Conservation (phyloP, 2,888 invertebrate species). For the Cheilosia urbana region DNA sequence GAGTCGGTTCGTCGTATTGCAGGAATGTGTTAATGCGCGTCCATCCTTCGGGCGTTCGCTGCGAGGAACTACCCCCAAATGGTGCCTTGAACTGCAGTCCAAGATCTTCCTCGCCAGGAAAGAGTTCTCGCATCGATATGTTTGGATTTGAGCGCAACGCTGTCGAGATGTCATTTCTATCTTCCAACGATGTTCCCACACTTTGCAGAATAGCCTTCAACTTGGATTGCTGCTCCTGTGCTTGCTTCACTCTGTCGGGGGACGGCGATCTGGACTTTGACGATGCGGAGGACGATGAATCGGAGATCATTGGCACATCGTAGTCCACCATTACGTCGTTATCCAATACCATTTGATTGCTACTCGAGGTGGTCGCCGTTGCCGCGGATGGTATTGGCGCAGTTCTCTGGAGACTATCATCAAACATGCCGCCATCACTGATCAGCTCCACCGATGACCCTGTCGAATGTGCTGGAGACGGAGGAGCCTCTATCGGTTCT, state of each 20-base stretch:
- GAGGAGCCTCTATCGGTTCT: constrained; percentile 59
- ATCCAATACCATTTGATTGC: constrained; percentile 78
- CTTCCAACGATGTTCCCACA: constrained; percentile 60
- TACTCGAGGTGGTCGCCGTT: constrained; percentile 31
- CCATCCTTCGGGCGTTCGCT: constrained; percentile 92
- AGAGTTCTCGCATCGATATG: constrained; percentile 91
- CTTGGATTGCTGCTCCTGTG: constrained; percentile 78
- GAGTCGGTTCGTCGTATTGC: constrained; percentile 93
- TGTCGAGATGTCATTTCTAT: constrained; percentile 80
- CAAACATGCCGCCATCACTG: constrained; percentile 70
- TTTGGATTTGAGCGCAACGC: constrained; percentile 87
- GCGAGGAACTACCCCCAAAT: constrained; percentile 85
- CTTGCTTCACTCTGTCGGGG: constrained; percentile 46
- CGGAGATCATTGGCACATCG: constrained; percentile 80
- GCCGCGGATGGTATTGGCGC: constrained; percentile 26
- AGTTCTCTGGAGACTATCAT: constrained; percentile 13
- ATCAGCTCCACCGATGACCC: constrained; percentile 76
- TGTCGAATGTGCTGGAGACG: constrained; percentile 76
- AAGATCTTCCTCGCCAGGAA: constrained; percentile 93
- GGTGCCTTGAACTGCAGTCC: constrained; percentile 89
- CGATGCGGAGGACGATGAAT: constrained; percentile 76
- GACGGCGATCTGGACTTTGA: constrained; percentile 78
- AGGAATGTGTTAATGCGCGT: constrained; percentile 91
- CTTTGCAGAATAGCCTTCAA: constrained; percentile 82
- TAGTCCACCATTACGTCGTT: constrained; percentile 81